Evolutionary conservation across 2,888 invertebrate species (phyloP), one percentile per base, ranked within the genome.

Genomic region (Cryptus viduatorius): DNA sequence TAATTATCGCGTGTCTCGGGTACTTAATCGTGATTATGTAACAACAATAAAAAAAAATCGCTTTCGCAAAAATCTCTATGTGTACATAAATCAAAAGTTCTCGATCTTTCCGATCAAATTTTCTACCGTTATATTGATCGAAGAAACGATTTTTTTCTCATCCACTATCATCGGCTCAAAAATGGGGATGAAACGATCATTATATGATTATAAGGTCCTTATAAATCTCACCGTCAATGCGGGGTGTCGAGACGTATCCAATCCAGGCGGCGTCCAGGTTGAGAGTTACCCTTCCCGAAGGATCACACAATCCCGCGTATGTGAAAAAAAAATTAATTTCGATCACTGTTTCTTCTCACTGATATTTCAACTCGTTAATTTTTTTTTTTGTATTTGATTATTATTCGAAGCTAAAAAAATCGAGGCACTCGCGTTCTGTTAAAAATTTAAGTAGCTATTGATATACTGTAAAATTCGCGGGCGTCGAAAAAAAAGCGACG

Each of bases 151-250:
- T 37, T 37, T 37, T 37, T 37, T 37, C 8, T 37, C 37, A 37
- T 37, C 8, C 37, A 37, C 4, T 1, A 37, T 37, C 7, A 37
- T 37, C 37, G 37, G 37, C 7, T 37, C 24, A 37, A 37, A 37
- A 4, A 37, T 4, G 4, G 7, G 7, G 37, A 37, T 4, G 7
- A 37, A 24, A 24, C 1, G 24, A 37, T 37, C 37, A 8, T 37
- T 37, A 7, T 37, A 29, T 29, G 12, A 10, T 59, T 48, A 7
- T 24, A 29, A 19, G 29, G 4, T 46, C 14, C 46, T 24, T 14
- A 59, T n/a, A 31, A 3, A 37, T 71, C 92, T 91, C 86, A 92
- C 93, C 93, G 93, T 92, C 92, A 93, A 88, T 86, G 88, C 92
- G 92, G 93, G 92, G 90, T 83, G 79, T 85, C 86, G 87, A 89